Evolutionary conservation across 1,140 invertebrate genomes (phyloP).

Genomic region (Aphaenogaster ashmeadi): DNA sequence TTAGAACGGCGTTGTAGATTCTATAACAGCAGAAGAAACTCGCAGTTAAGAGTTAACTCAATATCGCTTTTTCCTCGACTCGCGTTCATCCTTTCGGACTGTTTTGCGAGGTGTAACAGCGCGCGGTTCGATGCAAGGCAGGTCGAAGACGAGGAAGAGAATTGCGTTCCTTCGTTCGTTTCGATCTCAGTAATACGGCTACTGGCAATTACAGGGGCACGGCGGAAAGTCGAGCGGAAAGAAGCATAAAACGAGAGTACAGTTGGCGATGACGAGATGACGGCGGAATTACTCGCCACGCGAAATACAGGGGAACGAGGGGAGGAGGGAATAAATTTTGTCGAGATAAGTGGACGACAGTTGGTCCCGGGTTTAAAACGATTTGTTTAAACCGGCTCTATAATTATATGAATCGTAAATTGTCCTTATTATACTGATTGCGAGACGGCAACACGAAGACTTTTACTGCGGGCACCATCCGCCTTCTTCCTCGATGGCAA

Average conservation of each 20-base stretch:
- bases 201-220: slow-evolving; percentile 16
- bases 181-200: background rate
- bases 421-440: slow-evolving; percentile 13
- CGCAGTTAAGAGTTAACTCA: slow-evolving; percentile 19
- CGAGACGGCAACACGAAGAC: background rate
- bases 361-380: background rate
- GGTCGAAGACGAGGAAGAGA: background rate
- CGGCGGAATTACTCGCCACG: background rate
- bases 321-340: background rate
- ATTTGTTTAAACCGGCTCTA: slow-evolving; percentile 23
- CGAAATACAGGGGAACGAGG: background rate
- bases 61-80: slow-evolving; percentile 24
- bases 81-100: background rate
- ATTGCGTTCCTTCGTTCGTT: slow-evolving; percentile 8
- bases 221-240: background rate
- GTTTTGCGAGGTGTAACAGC: slow-evolving; percentile 20
- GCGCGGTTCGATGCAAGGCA: background rate
- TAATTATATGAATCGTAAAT: slow-evolving; percentile 45
- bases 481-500: background rate
- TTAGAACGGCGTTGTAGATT: background rate
- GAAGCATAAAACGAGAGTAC: background rate
- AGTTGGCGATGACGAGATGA: background rate
- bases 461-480: background rate
- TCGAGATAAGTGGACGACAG: background rate
- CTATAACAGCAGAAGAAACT: slow-evolving; percentile 21